Base-by-base conservation (phyloP, 2,888 invertebrate species). In the Hoplodrina ambigua region DNA sequence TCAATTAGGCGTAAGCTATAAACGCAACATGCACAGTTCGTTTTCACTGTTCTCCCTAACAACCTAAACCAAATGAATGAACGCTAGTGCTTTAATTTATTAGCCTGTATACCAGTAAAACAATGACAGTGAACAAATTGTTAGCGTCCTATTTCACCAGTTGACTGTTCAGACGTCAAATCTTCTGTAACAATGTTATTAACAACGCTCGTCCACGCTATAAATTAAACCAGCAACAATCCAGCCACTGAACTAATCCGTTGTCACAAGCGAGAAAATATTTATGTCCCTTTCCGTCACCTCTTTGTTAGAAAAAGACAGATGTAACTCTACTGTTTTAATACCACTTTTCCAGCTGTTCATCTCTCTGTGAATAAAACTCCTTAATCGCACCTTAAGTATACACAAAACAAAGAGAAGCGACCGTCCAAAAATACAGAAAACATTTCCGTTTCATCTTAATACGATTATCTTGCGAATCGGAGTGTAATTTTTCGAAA, bases 191-290 rank as follows among this genome's bases (percentile, higher is more conserved):
- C 77, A 65, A 75, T 69, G 62, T 81, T 78, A 76, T 72, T 73
- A 85, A 79, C 79, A 74, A 59, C 57, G 54, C 52, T 53, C 67
- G 69, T 64, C 60, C 55, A 59, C n/a, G 68, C 78, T 59, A 81
- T 85, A 84, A 82, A 83, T 85, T 73, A 58, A 74, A 68, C 69
- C 71, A 78, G 50, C 52, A 67, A 67, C 75, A 76, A 81, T 77
- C 64, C 72, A 60, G 56, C 65, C 37, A 67, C 68, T 25, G 66
- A 72, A 78, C 63, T 83, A 78, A 82, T 83, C 72, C 59, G 54
- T 65, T 50, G 20, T 60, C 41, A 56, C 19, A 58, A 59, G 59
- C 59, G 71, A 59, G 46, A 67, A 73, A 64, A 75, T 71, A 72
- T 69, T 64, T 72, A 65, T 71, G 60, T 81, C 78, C 30, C 68